These are phyloP conservation scores for Indicator maculatus DNA, from an alignment of 2,113 vertebrate species.

Conservation along the genomic window DNA sequence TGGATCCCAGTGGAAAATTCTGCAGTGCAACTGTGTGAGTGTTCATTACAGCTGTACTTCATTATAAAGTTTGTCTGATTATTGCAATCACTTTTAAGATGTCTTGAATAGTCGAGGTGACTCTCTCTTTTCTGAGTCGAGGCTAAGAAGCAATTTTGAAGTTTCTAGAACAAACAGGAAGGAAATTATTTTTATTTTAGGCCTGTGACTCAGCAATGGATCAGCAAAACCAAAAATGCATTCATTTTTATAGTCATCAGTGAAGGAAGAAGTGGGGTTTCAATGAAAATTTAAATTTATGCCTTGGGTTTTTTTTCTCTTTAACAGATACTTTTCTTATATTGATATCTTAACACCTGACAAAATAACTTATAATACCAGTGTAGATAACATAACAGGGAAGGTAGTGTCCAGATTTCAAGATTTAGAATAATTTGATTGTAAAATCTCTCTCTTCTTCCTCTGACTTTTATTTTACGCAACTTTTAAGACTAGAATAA, in stretches of 20 bases:
- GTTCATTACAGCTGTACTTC: slow-evolving; percentile 38
- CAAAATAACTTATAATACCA: background rate
- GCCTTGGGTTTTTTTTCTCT: background rate
- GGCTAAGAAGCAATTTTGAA: slow-evolving; percentile 46
- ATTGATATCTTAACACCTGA: background rate
- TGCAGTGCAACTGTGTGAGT: background rate
- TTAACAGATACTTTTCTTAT: background rate
- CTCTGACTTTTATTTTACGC: background rate
- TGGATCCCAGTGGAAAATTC: background rate
- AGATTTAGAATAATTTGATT: background rate
- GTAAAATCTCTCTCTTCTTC: background rate
- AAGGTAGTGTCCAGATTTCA: background rate
- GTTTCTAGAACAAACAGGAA: slow-evolving; percentile 46
- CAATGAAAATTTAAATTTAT: background rate
- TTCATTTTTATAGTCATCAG: slow-evolving; percentile 23
- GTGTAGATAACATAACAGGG: background rate
- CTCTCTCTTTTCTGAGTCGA: slow-evolving; percentile 22
- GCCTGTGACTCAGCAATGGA: slow-evolving; percentile 44
- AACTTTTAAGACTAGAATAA: background rate
- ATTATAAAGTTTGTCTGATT: slow-evolving; percentile 44
- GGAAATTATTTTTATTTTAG: slow-evolving; percentile 52
- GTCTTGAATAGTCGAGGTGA: slow-evolving; percentile 37
- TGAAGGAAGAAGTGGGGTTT: background rate
- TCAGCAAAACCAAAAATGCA: slow-evolving; percentile 18
- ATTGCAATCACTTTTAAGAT: slow-evolving; percentile 45